These are phyloP conservation scores for Heterodera carotae DNA, from an alignment of 1,140 invertebrate genomes.

Conservation along the genomic window DNA sequence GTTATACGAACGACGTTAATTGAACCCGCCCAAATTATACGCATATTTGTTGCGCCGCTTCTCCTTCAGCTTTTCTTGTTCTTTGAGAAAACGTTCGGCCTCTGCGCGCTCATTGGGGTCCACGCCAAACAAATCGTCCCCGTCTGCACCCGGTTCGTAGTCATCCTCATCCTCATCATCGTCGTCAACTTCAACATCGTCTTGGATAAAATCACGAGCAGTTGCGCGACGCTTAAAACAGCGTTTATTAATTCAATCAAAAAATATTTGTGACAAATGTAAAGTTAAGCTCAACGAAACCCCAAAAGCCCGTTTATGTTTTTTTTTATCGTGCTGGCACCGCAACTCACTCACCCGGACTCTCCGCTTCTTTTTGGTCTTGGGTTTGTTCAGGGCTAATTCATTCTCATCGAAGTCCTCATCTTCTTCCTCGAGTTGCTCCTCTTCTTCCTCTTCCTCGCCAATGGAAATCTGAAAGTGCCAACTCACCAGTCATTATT, in stretches of 20 bases:
- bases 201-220: slow-evolving; percentile 60
- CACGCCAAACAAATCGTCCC: slow-evolving; percentile 59
- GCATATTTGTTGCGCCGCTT: slow-evolving; percentile 56
- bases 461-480: slow-evolving; percentile 32
- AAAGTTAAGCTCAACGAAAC: too few species aligned
- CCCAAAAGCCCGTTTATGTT: too few species aligned
- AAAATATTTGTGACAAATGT: not conserved
- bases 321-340: too few species aligned
- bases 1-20: not conserved
- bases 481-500: too few species aligned
- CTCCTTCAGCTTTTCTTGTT: slow-evolving; percentile 51
- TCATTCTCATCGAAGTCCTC: slow-evolving; percentile 39
- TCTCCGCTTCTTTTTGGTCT: slow-evolving; percentile 34
- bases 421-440: slow-evolving; percentile 44
- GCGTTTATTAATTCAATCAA: too few species aligned
- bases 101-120: slow-evolving; percentile 61
- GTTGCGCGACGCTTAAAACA: slow-evolving; percentile 55
- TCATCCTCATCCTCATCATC: slow-evolving; percentile 64
- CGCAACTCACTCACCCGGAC: slow-evolving; percentile 11
- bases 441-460: slow-evolving; percentile 49
- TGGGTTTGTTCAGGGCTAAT: slow-evolving; percentile 24
- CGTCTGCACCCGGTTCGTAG: slow-evolving; percentile 44
- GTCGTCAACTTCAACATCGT: slow-evolving; percentile 63
- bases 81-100: slow-evolving; percentile 51
- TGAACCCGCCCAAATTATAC: slow-evolving; percentile 26